A percentile compares a stretch with the other conserved stretches of the same genome.
Conservation (phyloP, 2,113 vertebrate genomes). For the Protobothrops mucrosquamatus region DNA sequence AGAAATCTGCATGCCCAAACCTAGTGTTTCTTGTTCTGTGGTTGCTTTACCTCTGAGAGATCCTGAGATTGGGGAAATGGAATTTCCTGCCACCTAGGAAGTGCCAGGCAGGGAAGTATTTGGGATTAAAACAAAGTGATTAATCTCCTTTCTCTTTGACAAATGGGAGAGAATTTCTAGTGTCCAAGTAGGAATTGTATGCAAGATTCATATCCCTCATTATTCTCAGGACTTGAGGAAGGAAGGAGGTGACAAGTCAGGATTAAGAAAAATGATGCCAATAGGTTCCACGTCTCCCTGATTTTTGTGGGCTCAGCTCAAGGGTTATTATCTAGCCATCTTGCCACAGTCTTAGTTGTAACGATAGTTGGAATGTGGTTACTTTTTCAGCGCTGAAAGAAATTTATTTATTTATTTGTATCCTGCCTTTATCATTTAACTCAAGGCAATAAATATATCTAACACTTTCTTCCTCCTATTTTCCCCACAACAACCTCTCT, state of each 20-base stretch:
- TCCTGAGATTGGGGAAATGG: neutral
- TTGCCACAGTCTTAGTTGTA: neutral
- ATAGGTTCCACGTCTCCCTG: neutral
- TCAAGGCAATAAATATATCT: neutral
- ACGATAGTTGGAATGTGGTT: neutral
- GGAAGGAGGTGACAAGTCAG: neutral
- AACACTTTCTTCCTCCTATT: neutral
- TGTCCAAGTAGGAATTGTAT: neutral
- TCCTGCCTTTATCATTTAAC: neutral
- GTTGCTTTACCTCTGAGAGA: neutral
- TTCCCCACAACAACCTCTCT: neutral
- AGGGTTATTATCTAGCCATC: neutral
- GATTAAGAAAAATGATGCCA: neutral
- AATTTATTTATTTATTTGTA: neutral
- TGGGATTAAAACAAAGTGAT: neutral
- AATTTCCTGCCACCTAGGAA: neutral
- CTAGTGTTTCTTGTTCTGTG: neutral
- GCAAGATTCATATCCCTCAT: neutral
- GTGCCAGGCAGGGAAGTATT: neutral
- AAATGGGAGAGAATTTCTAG: neutral
- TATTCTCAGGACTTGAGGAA: neutral
- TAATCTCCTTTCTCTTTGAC: neutral
- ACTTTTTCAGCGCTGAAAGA: neutral
- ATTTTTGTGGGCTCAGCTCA: neutral
- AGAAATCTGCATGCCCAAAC: neutral